A percentile compares a stretch with the other conserved stretches of the same genome.
phyloP scores from a whole-genome alignment of 2,888 invertebrate genomes.

The Eristalinus sepulchralis region DNA sequence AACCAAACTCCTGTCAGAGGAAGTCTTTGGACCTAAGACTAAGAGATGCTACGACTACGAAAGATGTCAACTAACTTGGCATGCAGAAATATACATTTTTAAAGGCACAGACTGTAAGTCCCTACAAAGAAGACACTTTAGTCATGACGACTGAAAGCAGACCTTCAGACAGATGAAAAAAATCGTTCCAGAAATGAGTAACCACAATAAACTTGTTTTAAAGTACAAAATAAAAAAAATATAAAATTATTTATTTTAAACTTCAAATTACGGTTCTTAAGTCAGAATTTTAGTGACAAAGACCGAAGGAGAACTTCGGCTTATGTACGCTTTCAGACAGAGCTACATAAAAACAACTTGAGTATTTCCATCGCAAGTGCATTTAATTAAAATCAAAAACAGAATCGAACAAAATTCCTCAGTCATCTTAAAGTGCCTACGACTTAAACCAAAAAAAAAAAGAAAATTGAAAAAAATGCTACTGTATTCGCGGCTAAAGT shows the following conservation, averaged over 20 bases:
- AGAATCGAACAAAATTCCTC: constrained; percentile 10
- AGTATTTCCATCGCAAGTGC: not conserved
- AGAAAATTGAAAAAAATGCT: constrained; percentile 16
- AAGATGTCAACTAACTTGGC: no score
- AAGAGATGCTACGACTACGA: no score
- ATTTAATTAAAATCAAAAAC: constrained; percentile 9
- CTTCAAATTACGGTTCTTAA: constrained; percentile 24
- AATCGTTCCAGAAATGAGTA: not conserved
- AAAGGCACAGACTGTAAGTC: no score
- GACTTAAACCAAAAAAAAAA: not conserved
- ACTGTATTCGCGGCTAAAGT: constrained; percentile 17
- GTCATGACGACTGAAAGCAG: no score
- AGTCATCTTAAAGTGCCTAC: constrained; percentile 10
- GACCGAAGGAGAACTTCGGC: not conserved
- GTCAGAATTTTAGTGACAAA: constrained; percentile 10
- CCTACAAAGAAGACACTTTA: no score
- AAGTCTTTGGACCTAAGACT: no score
- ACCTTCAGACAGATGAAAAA: no score
- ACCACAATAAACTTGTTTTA: not conserved
- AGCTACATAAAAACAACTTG: not conserved
- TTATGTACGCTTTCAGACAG: not conserved
- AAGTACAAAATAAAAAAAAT: constrained; percentile 21
- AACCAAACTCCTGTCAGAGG: no score
- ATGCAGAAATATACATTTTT: no score
- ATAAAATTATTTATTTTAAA: constrained; percentile 56